These are phyloP conservation scores for Myripristis murdjan DNA, from an alignment of 2,797 vertebrate genomes.

Conservation along the genomic window DNA sequence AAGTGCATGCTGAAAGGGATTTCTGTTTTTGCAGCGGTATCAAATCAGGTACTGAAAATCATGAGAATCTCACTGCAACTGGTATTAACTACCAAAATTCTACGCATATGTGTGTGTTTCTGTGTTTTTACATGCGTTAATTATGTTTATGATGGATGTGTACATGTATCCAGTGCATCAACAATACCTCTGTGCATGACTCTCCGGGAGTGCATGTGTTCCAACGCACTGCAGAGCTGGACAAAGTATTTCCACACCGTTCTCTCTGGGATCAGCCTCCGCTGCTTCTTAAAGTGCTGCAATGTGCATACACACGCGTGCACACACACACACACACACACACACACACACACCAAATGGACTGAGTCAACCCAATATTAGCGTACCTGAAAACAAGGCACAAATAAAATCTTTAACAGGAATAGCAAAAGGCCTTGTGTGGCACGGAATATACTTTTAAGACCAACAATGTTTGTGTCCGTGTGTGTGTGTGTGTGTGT, in stretches of 20 bases:
- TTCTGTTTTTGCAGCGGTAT: too few species aligned
- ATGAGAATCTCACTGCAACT: too few species aligned
- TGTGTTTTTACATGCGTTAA: too few species aligned
- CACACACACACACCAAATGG: conserved; percentile 25
- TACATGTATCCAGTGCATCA: not conserved
- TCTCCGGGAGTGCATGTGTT: conserved; percentile 94
- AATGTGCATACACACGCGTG: conserved; percentile 50
- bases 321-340: conserved; percentile 20
- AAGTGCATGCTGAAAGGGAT: too few species aligned
- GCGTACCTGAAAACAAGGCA: conserved; percentile 32
- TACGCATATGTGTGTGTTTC: not conserved
- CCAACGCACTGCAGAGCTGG: conserved; percentile 92
- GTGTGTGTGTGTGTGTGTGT: conserved; percentile 24
- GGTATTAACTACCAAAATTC: too few species aligned
- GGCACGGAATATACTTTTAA: conserved; percentile 42
- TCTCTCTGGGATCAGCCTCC: conserved; percentile 93
- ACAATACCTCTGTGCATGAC: conserved; percentile 93
- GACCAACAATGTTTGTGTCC: conserved; percentile 15
- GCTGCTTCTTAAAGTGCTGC: conserved; percentile 99
- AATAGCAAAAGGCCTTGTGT: conserved; percentile 34
- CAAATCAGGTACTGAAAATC: too few species aligned
- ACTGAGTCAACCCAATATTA: conserved; percentile 36
- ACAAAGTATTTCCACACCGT: conserved; percentile 95
- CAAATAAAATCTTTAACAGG: conserved; percentile 49
- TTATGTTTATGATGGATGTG: too few species aligned